Evolutionary conservation across 2,797 vertebrate genomes (phyloP).

Genomic region (Melanotaenia pygmaea): DNA sequence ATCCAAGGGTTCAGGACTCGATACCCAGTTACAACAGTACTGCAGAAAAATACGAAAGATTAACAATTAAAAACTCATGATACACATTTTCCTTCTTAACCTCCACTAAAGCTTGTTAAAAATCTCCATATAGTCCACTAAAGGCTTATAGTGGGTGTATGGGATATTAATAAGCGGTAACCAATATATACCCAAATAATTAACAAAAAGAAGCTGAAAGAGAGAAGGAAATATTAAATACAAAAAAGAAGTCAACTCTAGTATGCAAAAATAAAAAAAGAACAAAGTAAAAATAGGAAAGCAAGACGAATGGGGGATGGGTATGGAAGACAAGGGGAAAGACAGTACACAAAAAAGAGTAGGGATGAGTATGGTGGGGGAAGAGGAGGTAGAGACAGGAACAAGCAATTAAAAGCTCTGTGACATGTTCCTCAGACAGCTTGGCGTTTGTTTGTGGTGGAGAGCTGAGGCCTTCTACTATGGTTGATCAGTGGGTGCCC

Average conservation of each 20-base stretch:
- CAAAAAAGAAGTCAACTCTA: neutral
- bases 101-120: constrained; percentile 3
- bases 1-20: constrained; percentile 93
- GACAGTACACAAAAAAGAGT: constrained; percentile 33
- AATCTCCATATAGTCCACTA: neutral
- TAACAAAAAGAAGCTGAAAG: neutral
- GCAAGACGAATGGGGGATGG: constrained; percentile 25
- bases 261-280: constrained; percentile 14
- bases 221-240: neutral
- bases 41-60: constrained; percentile 64
- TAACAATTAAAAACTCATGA: constrained; percentile 1
- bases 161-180: neutral
- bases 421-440: constrained; percentile 83
- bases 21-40: constrained; percentile 98
- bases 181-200: neutral
- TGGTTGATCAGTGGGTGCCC: constrained; percentile 67
- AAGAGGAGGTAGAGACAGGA: constrained; percentile 68
- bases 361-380: constrained; percentile 23
- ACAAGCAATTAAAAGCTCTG: constrained; percentile 84
- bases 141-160: neutral
- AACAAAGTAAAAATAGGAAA: neutral
- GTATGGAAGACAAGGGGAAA: constrained; percentile 34
- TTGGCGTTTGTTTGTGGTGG: constrained; percentile 80
- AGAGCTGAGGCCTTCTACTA: constrained; percentile 73
- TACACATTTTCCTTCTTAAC: neutral